Conservation (phyloP, 2,888 invertebrate genomes). For the Tipula unca region DNA sequence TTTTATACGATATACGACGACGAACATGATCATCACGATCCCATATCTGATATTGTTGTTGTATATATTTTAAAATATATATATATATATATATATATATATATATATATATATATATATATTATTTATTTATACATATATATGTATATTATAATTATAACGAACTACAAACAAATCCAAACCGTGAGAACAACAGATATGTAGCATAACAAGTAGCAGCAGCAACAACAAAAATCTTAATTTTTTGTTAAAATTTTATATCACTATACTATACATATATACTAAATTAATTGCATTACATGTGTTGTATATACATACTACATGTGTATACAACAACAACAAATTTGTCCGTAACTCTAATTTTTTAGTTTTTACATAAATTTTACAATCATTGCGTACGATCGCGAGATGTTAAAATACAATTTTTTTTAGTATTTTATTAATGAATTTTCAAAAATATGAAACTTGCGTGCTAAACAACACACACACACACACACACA, state of each 20-base stretch:
- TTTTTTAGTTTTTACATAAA: neutral
- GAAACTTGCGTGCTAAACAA: neutral
- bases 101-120: neutral
- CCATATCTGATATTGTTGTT: neutral
- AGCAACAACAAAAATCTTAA: neutral
- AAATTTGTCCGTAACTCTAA: neutral
- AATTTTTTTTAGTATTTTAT: too few relatives aligned
- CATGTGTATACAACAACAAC: neutral
- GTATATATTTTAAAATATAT: neutral
- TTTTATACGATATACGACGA: neutral
- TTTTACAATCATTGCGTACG: neutral
- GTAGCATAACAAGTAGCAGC: neutral
- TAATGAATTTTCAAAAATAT: neutral
- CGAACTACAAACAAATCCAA: neutral
- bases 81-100: neutral
- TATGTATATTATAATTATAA: neutral
- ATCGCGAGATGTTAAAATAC: neutral
- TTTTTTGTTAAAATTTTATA: neutral
- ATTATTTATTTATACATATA: neutral
- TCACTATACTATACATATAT: neutral
- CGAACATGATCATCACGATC: neutral
- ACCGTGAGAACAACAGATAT: neutral
- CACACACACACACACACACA: too few relatives aligned
- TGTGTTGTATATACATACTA: neutral
- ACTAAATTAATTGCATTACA: slow-evolving; percentile 2